These are phyloP conservation scores for Rhynchomys soricoides DNA, from an alignment of 2,113 vertebrate genomes.

Conservation along the genomic window DNA sequence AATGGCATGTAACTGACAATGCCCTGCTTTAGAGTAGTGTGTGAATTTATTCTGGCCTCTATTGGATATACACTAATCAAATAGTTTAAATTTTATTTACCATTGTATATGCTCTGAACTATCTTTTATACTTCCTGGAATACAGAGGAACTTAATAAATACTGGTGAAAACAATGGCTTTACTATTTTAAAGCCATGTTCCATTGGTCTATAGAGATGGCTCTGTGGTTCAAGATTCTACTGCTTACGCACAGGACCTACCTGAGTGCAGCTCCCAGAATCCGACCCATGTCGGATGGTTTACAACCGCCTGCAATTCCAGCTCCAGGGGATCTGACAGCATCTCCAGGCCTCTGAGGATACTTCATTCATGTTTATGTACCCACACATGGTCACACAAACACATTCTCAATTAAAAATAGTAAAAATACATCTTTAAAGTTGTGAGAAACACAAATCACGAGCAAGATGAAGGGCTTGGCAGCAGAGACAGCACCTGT, in stretches of 20 bases:
- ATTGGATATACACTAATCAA: background rate
- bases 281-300: no score
- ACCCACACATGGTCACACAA: background rate
- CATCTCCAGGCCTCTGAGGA: background rate
- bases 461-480: background rate
- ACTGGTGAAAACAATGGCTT: slow-evolving; percentile 6
- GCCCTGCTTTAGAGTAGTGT: background rate
- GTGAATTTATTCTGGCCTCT: background rate
- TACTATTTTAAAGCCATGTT: background rate
- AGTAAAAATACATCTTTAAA: background rate
- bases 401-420: background rate
- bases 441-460: background rate
- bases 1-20: background rate
- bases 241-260: no score
- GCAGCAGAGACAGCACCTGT: background rate
- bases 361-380: no score
- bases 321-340: background rate
- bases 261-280: background rate
- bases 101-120: background rate
- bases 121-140: background rate
- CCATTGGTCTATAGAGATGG: background rate
- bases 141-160: slow-evolving; percentile 32
- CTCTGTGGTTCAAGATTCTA: background rate
- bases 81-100: background rate
- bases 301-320: background rate